These are phyloP conservation scores for Paralinhomoeus sp. DNA, from an alignment of 2,888 invertebrate genomes.

Conservation along the genomic window DNA sequence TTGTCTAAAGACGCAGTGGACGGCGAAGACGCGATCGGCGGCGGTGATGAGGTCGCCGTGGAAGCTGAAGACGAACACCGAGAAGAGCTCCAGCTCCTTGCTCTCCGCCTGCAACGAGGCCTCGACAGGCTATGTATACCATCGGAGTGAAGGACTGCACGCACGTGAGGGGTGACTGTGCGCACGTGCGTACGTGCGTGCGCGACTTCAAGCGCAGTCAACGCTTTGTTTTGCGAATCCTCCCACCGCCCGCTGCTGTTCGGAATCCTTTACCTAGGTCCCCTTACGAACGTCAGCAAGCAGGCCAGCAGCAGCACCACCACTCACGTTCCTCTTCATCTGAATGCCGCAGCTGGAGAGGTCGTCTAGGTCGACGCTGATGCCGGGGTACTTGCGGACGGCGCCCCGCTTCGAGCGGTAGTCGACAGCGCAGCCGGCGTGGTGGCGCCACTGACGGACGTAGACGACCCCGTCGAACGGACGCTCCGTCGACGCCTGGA, in stretches of 20 bases:
- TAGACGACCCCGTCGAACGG: conserved; percentile 5
- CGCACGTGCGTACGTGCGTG: too few species aligned
- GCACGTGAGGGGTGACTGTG: too few species aligned
- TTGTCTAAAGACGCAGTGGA: conserved; percentile 5
- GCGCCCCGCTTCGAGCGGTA: not conserved
- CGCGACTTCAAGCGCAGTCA: too few species aligned
- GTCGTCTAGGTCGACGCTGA: not conserved
- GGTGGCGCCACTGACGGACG: conserved; percentile 3
- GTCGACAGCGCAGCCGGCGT: not conserved
- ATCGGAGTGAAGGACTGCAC: too few species aligned
- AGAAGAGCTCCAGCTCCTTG: conserved; percentile 3
- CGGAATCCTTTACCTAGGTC: too few species aligned
- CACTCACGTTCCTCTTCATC: conserved; percentile 4
- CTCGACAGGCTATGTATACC: too few species aligned
- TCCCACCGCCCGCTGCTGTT: too few species aligned
- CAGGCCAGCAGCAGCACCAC: too few species aligned
- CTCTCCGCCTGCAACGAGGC: conserved; percentile 2
- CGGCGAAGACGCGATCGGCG: conserved; percentile 3
- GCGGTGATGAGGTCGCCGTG: conserved; percentile 2
- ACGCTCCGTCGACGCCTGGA: not conserved
- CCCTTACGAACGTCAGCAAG: too few species aligned
- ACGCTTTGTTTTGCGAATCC: too few species aligned
- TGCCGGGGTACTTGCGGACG: not conserved
- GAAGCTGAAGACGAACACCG: conserved; percentile 5
- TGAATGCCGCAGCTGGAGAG: conserved; percentile 4